Evolutionary conservation across 53 echinoderm and acorn worm species (phyloP).

Genomic region (Echinometra lucunter): DNA sequence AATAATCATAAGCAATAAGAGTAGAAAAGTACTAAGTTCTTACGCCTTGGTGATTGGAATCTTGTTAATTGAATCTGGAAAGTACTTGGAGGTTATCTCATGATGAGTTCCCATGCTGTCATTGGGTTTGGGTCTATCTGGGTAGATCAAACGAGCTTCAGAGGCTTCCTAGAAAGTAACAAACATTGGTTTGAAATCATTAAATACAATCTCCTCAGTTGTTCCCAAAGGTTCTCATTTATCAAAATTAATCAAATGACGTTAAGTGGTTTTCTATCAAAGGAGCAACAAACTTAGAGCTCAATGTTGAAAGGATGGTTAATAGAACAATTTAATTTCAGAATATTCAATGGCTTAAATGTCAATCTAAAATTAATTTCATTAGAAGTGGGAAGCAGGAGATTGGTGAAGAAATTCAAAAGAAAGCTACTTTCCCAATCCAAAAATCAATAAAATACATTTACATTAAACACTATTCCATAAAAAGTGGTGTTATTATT

Average conservation of each 20-base stretch:
- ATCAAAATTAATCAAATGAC: too few species aligned
- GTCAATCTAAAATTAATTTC: too few species aligned
- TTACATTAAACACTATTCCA: too few species aligned
- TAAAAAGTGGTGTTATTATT: neutral
- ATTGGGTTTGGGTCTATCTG: slow-evolving; percentile 84
- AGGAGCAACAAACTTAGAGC: too few species aligned
- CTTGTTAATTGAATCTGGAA: slow-evolving; percentile 91
- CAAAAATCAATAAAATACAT: too few species aligned
- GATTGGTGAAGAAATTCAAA: too few species aligned
- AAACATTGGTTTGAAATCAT: too few species aligned
- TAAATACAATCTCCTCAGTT: too few species aligned
- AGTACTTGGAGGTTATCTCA: slow-evolving; percentile 91
- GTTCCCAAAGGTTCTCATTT: too few species aligned
- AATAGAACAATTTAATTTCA: neutral
- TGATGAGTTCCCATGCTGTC: slow-evolving; percentile 88
- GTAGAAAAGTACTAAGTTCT: slow-evolving; percentile 47
- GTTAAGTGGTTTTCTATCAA: too few species aligned
- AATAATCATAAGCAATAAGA: neutral
- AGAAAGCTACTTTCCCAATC: too few species aligned
- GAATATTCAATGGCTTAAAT: neutral
- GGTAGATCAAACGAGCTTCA: slow-evolving; percentile 70
- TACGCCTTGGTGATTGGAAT: slow-evolving; percentile 90
- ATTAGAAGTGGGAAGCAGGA: neutral
- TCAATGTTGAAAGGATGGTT: neutral
- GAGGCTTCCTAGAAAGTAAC: slow-evolving; percentile 70